Conservation (phyloP, 2,888 invertebrate genomes). For the Ophion slaviceki region DNA sequence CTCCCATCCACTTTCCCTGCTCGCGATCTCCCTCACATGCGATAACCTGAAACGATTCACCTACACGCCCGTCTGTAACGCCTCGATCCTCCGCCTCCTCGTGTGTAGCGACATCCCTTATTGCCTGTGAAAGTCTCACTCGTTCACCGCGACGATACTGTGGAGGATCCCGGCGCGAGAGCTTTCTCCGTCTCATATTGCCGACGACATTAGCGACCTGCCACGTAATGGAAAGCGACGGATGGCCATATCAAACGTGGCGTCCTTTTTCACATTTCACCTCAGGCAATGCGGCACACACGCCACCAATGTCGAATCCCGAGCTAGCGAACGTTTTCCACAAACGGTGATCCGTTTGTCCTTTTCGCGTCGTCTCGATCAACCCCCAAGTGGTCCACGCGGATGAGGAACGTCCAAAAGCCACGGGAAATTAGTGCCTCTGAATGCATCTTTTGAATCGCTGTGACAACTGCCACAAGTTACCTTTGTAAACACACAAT, state of each 20-base stretch:
- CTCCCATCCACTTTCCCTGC: not conserved
- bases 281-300: not conserved
- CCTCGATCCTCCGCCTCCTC: constrained; percentile 53
- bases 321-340: not conserved
- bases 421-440: not conserved
- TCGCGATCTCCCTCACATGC: constrained; percentile 16
- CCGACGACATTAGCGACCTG: constrained; percentile 77
- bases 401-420: not conserved
- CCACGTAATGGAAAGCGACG: constrained; percentile 79
- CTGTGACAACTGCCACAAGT: no score
- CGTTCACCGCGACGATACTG: constrained; percentile 18
- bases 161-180: constrained; percentile 23
- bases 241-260: constrained; percentile 80
- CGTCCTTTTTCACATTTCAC: constrained; percentile 68
- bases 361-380: not conserved
- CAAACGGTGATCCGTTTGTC: not conserved
- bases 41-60: constrained; percentile 34
- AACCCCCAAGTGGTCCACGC: not conserved
- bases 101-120: constrained; percentile 30
- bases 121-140: constrained; percentile 35
- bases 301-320: not conserved
- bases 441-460: no score
- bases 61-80: constrained; percentile 9
- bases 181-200: constrained; percentile 72
- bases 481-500: no score